phyloP scores from a whole-genome alignment of 1,140 invertebrate genomes.

The Drosophila mojavensis region DNA sequence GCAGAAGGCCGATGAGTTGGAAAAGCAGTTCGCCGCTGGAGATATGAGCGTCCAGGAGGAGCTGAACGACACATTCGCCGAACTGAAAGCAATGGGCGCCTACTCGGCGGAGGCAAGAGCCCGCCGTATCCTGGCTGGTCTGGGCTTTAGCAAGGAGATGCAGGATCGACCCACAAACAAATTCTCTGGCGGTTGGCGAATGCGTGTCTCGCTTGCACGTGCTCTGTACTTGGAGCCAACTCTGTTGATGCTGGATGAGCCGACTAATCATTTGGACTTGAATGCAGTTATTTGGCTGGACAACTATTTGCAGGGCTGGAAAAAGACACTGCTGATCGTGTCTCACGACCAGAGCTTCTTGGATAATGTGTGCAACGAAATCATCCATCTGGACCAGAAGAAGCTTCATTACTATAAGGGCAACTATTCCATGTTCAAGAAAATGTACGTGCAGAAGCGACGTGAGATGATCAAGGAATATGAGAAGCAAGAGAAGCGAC shows the following conservation, averaged over 20 bases:
- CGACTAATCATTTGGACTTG: constrained; percentile 96
- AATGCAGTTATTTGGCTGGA: constrained; percentile 99
- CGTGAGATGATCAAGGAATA: constrained; percentile 98
- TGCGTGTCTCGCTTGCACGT: constrained; percentile 97
- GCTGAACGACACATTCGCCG: constrained; percentile 97
- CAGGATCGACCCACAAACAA: constrained; percentile 96
- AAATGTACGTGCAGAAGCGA: constrained; percentile 98
- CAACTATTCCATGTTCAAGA: constrained; percentile 99
- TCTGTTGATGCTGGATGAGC: constrained; percentile 97
- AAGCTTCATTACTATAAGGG: constrained; percentile 99
- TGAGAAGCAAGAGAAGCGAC: constrained; percentile 98
- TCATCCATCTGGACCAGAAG: constrained; percentile 97
- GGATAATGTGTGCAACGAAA: constrained; percentile 99
- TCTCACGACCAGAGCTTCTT: constrained; percentile 99
- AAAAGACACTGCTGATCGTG: constrained; percentile 98
- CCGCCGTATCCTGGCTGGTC: constrained; percentile 96
- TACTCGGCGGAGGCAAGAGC: constrained; percentile 98
- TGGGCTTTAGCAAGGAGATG: constrained; percentile 98
- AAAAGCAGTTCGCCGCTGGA: constrained; percentile 87
- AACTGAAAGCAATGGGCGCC: constrained; percentile 97
- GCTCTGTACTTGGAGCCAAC: constrained; percentile 97
- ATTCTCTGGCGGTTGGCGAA: constrained; percentile 99
- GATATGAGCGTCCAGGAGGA: constrained; percentile 89
- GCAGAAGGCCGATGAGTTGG: constrained; percentile 93
- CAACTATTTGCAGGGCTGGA: constrained; percentile 98